Base-by-base conservation (phyloP, 2,888 invertebrate genomes). In the Eucriotettix oculatus region DNA sequence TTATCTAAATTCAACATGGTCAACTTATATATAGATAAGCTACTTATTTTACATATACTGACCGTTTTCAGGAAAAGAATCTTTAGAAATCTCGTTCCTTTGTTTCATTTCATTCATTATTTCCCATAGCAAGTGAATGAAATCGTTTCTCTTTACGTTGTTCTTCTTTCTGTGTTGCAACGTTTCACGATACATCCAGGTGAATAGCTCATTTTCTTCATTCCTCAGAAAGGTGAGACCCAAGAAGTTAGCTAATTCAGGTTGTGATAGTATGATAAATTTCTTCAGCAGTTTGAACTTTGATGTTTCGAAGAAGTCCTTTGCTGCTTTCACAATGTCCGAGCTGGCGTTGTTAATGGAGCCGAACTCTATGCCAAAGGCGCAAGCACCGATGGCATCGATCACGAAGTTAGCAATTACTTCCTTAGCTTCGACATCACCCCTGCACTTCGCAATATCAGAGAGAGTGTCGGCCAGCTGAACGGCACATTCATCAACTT, bases 401-500 rank as follows among this genome's bases (percentile, higher is more conserved):
- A 74, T 71, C 10, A 75, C 71, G 65, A 74, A 78, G n/a, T 65
- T 65, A 1, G 66, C 68, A 40, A 65, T 67, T 5, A 66, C 54
- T 42, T 68, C 68, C 57, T 67, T 66, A 10, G 68, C 56, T 16
- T 71, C 69, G 9, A 69, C 55, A 2, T 58, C 70, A 60, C 73
- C 69, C 9, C 68, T 60, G 60, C 73, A 61, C 62, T 68, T 54
- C 57, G 61, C 61, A 11, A 17, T 29, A 14, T 69, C 57, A 40
- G 74, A 71, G 9, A 78, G 72, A 61, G 78, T 76, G 9, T 70
- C 67, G 1, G 76, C 69, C 64, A 83, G 75, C 60, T 78, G 75
- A 14, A 76, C 71, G 0, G 80, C 80, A 59, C 82, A 79, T 52
- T 77, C 73, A 52, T 79, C 75, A 10, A 85, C 77, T 0, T 81